Percentiles rank a stretch among this genome's conserved stretches.
Evolutionary conservation across 2,797 vertebrate genomes (phyloP).

Genomic region (Thalassophryne amazonica): DNA sequence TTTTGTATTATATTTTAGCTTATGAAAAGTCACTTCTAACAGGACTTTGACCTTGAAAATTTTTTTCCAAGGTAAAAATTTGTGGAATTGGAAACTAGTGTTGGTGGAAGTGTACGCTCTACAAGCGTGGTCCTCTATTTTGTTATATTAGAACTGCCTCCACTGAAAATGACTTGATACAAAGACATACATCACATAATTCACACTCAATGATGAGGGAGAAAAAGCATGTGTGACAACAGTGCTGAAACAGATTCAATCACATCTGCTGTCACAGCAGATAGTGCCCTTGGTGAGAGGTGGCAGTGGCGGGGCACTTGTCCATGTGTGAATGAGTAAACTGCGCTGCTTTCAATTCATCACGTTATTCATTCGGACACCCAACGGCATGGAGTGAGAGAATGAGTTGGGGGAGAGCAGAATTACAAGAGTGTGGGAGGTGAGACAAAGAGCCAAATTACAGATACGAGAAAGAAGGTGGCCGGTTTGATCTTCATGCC

Average conservation of each 20-base stretch:
- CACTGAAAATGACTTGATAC: conserved; percentile 10
- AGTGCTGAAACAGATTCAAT: conserved; percentile 18
- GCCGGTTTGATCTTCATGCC: conserved; percentile 16
- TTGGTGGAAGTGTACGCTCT: too few relatives aligned
- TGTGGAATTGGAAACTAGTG: too few relatives aligned
- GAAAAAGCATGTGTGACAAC: conserved; percentile 16
- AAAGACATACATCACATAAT: conserved; percentile 18
- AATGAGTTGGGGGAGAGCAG: conserved; percentile 12
- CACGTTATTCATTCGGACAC: conserved; percentile 24
- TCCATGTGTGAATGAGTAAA: conserved; percentile 1
- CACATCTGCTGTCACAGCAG: conserved; percentile 41
- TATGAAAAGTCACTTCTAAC: too few relatives aligned
- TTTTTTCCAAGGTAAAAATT: too few relatives aligned
- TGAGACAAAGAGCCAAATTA: conserved; percentile 27
- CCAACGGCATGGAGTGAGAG: conserved; percentile 19
- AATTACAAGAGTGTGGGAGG: conserved; percentile 9
- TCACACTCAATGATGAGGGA: conserved; percentile 35
- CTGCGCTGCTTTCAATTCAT: conserved; percentile 28
- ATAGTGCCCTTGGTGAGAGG: conserved; percentile 7
- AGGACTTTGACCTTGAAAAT: too few relatives aligned
- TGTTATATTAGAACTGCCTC: too few relatives aligned
- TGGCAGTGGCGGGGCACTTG: neutral
- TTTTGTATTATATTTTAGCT: too few relatives aligned
- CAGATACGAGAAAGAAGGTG: conserved; percentile 19
- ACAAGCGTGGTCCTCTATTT: too few relatives aligned